Evolutionary conservation across 1,140 invertebrate genomes (phyloP), one percentile per base, ranked within the genome.

Genomic region (Thaumatotibia leucotreta): DNA sequence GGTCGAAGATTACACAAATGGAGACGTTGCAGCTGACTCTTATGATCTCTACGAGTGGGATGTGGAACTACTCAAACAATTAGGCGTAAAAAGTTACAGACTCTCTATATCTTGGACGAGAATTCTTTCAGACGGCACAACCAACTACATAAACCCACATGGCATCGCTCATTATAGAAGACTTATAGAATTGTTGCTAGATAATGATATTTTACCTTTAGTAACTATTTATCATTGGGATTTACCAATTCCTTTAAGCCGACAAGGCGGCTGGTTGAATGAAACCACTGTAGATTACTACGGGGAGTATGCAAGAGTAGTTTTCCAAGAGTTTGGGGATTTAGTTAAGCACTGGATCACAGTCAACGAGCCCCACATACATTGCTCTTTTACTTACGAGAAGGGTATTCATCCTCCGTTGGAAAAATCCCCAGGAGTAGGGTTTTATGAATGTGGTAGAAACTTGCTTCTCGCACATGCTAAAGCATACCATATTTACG

Each of bases 61-160:
- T 72, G 82, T 94, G 0, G 71, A 87, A 64, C 76, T 92, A 9
- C 73, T 91, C 4, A 82, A 83, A 24, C 73, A 88, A 14, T 54
- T 92, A 1, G 87, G 91, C n/a, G 88, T 4, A 8, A 45, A 33
- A 22, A 61, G 14, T 52, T 69, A 1, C 64, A 82, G 94, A 14
- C 94, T 95, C 76, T 95, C 94, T 0, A 78, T 95, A 65, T 92
- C 93, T 0, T 95, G 94, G 94, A 67, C 93, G 0, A 75, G 93
- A 31, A 74, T 94, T 2, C 69, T 93, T 0, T 93, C 93, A 1
- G 88, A 76, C 22, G 92, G 93, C 9, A 92, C 89, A 58, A 9
- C 86, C 0, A 81, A 92, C 39, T 64, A 82, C 2, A 74, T 93
- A 8, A 94, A 92, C 67, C 67, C 86, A 69, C 76, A 88, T 61